Evolutionary conservation across 2,888 invertebrate genomes (phyloP).

Genomic region (Cataglyphis altisquamis): DNA sequence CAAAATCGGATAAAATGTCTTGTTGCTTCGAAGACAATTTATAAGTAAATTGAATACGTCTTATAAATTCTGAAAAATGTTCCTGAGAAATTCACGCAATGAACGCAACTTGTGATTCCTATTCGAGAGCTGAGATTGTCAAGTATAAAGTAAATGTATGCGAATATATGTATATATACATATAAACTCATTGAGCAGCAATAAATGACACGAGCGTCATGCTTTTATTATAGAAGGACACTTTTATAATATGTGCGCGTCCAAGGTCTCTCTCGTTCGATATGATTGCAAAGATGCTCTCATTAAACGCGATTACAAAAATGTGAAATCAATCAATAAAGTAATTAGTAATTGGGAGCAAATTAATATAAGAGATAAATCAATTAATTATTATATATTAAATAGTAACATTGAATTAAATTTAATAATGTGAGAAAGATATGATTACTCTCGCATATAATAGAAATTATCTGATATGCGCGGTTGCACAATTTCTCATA

Average conservation of each 20-base stretch:
- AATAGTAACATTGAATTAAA: constrained; percentile 12
- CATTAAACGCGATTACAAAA: neutral
- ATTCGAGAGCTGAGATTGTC: constrained; percentile 30
- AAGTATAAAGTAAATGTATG: constrained; percentile 26
- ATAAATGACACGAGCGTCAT: constrained; percentile 21
- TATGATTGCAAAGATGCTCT: constrained; percentile 17
- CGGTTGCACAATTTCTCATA: constrained; percentile 24
- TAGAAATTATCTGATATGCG: neutral
- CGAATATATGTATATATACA: neutral
- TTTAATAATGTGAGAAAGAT: constrained; percentile 12
- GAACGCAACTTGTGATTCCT: constrained; percentile 42
- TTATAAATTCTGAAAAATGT: neutral
- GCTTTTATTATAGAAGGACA: constrained; percentile 38
- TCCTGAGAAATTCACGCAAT: constrained; percentile 8
- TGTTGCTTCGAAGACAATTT: constrained; percentile 8
- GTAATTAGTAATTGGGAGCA: neutral
- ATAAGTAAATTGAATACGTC: neutral
- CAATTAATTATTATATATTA: constrained; percentile 15
- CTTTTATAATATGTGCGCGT: constrained; percentile 11
- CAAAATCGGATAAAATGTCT: neutral
- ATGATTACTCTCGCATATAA: neutral
- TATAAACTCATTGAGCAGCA: neutral
- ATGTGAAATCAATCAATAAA: constrained; percentile 32
- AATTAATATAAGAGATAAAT: constrained; percentile 25
- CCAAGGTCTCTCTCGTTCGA: constrained; percentile 25